Evolutionary conservation across 2,888 invertebrate species (phyloP).

Genomic region (Lysandra coridon): DNA sequence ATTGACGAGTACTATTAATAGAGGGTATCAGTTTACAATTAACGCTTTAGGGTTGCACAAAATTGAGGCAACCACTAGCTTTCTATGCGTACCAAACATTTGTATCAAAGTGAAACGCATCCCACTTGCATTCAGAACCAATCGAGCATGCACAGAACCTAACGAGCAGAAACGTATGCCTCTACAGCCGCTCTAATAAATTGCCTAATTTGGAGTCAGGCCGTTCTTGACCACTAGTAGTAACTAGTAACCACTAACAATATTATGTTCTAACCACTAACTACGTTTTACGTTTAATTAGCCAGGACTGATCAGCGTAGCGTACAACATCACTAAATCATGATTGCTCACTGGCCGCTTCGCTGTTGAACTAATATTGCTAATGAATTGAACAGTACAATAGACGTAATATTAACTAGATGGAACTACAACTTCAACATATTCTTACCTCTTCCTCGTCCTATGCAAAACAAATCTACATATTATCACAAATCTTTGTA

Average conservation of each 20-base stretch:
- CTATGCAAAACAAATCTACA: conserved; percentile 28
- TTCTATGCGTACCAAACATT: not conserved
- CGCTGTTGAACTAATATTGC: not conserved
- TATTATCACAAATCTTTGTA: conserved; percentile 3
- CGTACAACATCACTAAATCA: conserved; percentile 30
- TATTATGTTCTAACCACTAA: conserved; percentile 12
- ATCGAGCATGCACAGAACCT: conserved; percentile 22
- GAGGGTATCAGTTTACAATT: not conserved
- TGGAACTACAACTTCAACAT: conserved; percentile 3
- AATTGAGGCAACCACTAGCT: not conserved
- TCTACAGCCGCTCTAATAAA: conserved; percentile 13
- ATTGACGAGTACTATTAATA: not conserved
- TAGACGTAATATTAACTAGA: not conserved
- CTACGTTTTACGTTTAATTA: conserved; percentile 27
- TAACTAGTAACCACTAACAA: not conserved
- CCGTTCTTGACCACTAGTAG: not conserved
- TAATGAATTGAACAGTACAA: conserved; percentile 8
- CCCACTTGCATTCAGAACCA: not conserved
- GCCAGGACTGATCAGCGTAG: conserved; percentile 19
- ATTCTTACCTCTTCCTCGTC: conserved; percentile 28
- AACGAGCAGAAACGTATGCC: conserved; percentile 25
- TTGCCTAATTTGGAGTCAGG: not conserved
- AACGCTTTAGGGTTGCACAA: not conserved
- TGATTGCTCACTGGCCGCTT: not conserved
- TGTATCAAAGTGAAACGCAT: conserved; percentile 20